These are phyloP conservation scores for Shinisaurus crocodilurus DNA, from an alignment of 2,113 vertebrate species.

Conservation along the genomic window DNA sequence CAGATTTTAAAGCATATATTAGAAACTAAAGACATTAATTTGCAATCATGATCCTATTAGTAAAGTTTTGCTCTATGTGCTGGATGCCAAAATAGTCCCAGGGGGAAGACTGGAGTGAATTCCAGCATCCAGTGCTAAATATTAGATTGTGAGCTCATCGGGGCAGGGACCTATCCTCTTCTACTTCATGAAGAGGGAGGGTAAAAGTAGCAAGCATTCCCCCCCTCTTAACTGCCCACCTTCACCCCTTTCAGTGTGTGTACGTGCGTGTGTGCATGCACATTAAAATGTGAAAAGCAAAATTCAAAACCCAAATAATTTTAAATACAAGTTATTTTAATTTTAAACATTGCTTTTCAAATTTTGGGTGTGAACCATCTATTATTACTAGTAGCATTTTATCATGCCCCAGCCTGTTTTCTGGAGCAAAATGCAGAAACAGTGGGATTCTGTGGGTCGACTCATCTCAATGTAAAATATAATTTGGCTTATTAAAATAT, in stretches of 20 bases:
- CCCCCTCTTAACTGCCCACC: too few species aligned
- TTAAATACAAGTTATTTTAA: background rate
- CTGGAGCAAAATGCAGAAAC: background rate
- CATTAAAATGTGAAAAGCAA: background rate
- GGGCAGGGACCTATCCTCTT: background rate
- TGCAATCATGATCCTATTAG: background rate
- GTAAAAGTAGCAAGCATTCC: too few species aligned
- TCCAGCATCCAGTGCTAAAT: background rate
- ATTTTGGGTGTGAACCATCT: background rate
- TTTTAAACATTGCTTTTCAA: background rate
- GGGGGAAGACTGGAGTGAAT: background rate
- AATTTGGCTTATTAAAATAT: background rate
- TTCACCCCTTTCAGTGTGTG: too few species aligned
- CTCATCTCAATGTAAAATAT: background rate
- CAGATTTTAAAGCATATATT: background rate
- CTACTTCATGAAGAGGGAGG: too few species aligned
- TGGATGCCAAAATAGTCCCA: background rate
- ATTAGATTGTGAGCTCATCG: too few species aligned
- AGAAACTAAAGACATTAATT: background rate
- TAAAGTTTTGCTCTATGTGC: background rate
- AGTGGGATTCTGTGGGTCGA: background rate
- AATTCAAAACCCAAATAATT: background rate
- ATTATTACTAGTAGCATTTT: background rate
- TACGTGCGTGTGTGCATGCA: too few species aligned
- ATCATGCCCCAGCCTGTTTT: background rate